A percentile compares a stretch with the other conserved stretches of the same genome.
phyloP scores from a whole-genome alignment of 23 tunicate species.

The Ascidia mentula region DNA sequence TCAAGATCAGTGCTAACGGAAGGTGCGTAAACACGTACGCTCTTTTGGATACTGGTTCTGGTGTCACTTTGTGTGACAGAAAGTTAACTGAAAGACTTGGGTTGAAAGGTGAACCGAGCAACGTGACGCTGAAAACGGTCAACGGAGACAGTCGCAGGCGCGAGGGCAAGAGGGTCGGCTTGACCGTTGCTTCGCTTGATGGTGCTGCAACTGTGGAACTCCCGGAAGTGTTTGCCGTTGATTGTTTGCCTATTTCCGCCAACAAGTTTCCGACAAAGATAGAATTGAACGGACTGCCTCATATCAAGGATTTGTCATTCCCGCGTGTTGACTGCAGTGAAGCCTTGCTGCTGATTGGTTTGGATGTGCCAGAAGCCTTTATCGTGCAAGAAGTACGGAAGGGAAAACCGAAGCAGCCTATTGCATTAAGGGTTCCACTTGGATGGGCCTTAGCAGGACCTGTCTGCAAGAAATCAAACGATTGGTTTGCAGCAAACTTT shows the following conservation, averaged over 20 bases:
- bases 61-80: background rate
- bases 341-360: background rate
- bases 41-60: too few species aligned
- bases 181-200: background rate
- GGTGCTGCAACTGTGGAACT: background rate
- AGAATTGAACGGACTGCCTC: too few species aligned
- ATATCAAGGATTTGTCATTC: too few species aligned
- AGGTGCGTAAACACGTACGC: background rate
- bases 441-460: too few species aligned
- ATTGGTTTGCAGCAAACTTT: too few species aligned
- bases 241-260: slow-evolving; percentile 2
- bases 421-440: too few species aligned
- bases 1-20: slow-evolving; percentile 1
- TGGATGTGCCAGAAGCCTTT: background rate
- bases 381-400: too few species aligned
- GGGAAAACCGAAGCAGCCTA: too few species aligned
- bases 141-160: slow-evolving; percentile 13
- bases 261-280: too few species aligned
- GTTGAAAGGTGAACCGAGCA: background rate
- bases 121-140: background rate
- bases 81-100: background rate
- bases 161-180: background rate
- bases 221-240: background rate
- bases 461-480: too few species aligned
- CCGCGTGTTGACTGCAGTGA: too few species aligned